phyloP scores from a whole-genome alignment of 2,888 invertebrate genomes.

The Tetranychus truncatus region DNA sequence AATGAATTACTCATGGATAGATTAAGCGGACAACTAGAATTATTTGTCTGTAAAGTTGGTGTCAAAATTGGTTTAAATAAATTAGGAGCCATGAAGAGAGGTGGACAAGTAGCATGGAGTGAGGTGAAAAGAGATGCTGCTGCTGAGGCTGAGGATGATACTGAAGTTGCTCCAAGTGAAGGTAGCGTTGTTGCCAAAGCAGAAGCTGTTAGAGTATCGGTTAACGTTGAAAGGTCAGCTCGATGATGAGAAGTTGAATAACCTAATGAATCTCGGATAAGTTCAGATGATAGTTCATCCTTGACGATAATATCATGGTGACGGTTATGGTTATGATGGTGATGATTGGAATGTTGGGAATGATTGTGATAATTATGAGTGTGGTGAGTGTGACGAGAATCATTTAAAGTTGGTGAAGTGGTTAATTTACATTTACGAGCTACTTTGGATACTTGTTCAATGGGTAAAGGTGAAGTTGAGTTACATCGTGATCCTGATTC shows the following conservation, averaged over 20 bases:
- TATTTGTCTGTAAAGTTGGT: not conserved
- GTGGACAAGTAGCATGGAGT: conserved; percentile 1
- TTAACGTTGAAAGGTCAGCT: not conserved
- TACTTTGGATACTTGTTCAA: not conserved
- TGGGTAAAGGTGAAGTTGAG: not conserved
- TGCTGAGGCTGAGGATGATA: not conserved
- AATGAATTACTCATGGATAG: conserved; percentile 16
- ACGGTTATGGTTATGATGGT: not conserved
- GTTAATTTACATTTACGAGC: not conserved
- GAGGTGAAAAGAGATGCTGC: conserved; percentile 6
- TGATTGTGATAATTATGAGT: not conserved
- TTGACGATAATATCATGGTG: not conserved
- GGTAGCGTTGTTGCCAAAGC: not conserved
- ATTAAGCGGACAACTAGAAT: conserved; percentile 12
- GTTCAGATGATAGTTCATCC: not conserved
- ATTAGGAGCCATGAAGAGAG: conserved; percentile 16
- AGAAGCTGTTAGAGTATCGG: not conserved
- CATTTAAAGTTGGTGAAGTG: not conserved
- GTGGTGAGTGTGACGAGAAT: not conserved
- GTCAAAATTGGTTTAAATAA: conserved; percentile 17
- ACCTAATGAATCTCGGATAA: too few relatives aligned
- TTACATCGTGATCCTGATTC: not conserved
- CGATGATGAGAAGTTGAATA: not conserved
- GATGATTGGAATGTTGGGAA: not conserved
- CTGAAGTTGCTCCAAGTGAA: not conserved